Base-by-base conservation (phyloP, 1,140 invertebrate species). In the Meteorus sp. region DNA sequence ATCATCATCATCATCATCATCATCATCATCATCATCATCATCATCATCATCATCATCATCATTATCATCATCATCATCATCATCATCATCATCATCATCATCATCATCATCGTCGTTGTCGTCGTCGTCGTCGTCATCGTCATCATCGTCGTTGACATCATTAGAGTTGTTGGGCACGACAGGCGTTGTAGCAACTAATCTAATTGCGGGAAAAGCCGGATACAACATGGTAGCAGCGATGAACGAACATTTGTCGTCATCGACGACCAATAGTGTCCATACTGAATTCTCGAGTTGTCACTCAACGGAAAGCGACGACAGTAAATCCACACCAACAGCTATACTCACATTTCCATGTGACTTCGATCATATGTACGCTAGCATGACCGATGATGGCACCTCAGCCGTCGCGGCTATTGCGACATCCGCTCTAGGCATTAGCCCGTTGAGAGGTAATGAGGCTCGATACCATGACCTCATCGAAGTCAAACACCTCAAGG, bases 401-500 rank as follows among this genome's bases (percentile, higher is more conserved):
- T 54, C 65, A 25, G 55, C 57, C 41, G 67, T 68, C 19, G 56
- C 68, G 25, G 66, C 70, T 7, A 71, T 68, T 7, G 73, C 69
- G n/a, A 71, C 74, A 11, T 69, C 74, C 9, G 64, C 73, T 39
- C 61, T 76, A 53, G 73, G 72, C 47, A 69, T 71, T 41, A 75
- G 75, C 41, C 71, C 76, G 13, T 57, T 76, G 9, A 70, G 72
- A 53, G 75, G 69, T 35, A 78, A 81, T 51, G 73, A 78, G 39
- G 73, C 78, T 13, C 76, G 81, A 63, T 77, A 80, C 67, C 79
- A 75, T 57, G 77, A 82, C 61, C 73, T 82, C 63, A 80, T 78
- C 59, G 85, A 86, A 75, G 82, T 85, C 67, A 83, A 80, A 62
- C 82, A 84, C 69, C 79, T 87, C 17, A 88, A 87, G 75, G 85